Percentiles rank a stretch among this genome's conserved stretches.
Conservation (phyloP, 2,797 vertebrate species). For the Pangasius krempfi region DNA sequence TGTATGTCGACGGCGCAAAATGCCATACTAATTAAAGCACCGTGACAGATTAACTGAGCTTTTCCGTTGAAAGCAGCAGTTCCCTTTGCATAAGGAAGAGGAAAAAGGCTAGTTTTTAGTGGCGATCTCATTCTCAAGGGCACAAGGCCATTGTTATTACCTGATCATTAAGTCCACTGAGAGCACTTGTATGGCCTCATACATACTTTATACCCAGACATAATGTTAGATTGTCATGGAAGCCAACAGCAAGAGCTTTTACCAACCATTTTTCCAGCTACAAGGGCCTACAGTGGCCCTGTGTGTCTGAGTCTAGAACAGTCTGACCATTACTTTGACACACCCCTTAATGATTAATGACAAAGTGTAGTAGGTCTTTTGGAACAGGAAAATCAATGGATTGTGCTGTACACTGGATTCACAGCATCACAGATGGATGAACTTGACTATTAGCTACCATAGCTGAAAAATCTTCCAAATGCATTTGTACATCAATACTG, state of each 20-base stretch:
- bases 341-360: not conserved
- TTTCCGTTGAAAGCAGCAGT: constrained; percentile 20
- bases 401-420: not conserved
- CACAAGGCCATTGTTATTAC: constrained; percentile 4
- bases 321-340: not conserved
- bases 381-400: not conserved
- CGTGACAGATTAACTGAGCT: constrained; percentile 30
- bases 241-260: not conserved
- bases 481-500: not conserved
- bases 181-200: not conserved
- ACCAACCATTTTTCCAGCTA: not conserved
- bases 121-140: constrained; percentile 2
- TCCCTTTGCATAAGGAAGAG: constrained; percentile 3
- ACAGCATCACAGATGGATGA: not conserved
- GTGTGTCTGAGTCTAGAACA: not conserved
- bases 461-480: not conserved
- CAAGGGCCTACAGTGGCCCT: too few relatives aligned
- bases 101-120: not conserved
- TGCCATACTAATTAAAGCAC: constrained; percentile 17
- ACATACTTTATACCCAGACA: not conserved
- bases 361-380: not conserved
- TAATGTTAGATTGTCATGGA: constrained; percentile 1
- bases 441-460: not conserved
- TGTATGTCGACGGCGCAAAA: constrained; percentile 15
- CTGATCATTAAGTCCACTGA: not conserved